Evolutionary conservation across 1,140 invertebrate species (phyloP), one percentile per base, ranked within the genome.

Genomic region (Copidosoma floridanum): DNA sequence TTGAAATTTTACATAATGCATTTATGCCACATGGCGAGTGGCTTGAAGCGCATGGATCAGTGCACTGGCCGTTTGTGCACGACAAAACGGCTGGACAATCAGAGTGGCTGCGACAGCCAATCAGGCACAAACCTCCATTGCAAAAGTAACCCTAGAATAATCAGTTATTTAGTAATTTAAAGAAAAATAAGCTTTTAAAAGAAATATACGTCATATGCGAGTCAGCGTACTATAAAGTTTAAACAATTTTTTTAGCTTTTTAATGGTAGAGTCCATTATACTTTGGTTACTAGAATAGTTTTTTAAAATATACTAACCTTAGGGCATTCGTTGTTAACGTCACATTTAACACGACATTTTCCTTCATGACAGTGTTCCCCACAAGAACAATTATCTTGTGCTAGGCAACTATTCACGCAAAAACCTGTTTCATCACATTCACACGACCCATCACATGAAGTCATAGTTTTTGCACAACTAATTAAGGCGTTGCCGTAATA

Each of bases 401-500:
- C 70, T 12, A 77, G 69, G 71, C 94, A 96, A 12, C 83, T 81
- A 41, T 83, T 84, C 4, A 85, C 83, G 56, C 92, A 94, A 66
- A 89, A 93, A 1, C 89, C 89, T 51, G 85, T 85, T 64, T 89
- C 86, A 66, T 93, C 89, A 69, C 91, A 93, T 51, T 88, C 84
- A 63, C 89, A 90, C 41, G 71, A 73, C 2, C 82, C 82, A 73
- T 90, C 82, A 70, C 91, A 88, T 67, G 86, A 82, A 67, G 85
- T 75, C 56, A 84, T 78, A 41, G 85, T 84, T 73, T 86, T 85
- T 18, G 82, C 82, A 65, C 92, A 94, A 62, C 85, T 85, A 2
- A 89, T 83, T 0, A 91, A 75, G 8, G 92, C 90, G 76, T 94
- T 90, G 27, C 92, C 93, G 26, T 91, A 84, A 53, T 88, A 92